Evolutionary conservation across 2,113 vertebrate genomes (phyloP).

Genomic region (Gymnorhina tibicen): DNA sequence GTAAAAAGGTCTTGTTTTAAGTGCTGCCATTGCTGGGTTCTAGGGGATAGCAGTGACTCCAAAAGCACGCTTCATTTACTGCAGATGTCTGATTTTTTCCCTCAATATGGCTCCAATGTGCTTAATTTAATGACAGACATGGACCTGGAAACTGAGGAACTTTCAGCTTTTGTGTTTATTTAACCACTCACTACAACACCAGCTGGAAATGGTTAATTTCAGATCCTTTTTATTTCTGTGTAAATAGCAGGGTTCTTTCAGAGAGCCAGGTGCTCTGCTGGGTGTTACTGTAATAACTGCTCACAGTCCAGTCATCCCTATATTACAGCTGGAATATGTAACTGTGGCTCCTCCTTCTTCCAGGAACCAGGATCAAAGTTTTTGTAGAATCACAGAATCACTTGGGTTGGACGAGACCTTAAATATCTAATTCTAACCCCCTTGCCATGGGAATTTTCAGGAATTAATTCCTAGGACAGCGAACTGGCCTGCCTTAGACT

Average conservation of each 20-base stretch:
- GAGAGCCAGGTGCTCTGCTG: neutral
- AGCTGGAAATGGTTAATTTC: neutral
- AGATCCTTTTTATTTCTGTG: neutral
- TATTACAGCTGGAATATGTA: neutral
- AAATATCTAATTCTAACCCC: neutral
- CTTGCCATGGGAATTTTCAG: neutral
- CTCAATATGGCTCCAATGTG: neutral
- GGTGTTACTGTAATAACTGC: neutral
- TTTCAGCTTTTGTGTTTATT: conserved; percentile 10
- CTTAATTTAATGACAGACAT: neutral
- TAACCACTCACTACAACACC: neutral
- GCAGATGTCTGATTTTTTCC: neutral
- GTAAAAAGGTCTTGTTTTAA: neutral
- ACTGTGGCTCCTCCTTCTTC: neutral
- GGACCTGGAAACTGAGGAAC: neutral
- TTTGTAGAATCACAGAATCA: neutral
- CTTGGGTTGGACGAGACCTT: neutral
- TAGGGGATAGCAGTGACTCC: neutral
- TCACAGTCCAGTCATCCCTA: neutral
- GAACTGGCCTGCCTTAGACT: neutral
- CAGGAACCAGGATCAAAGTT: neutral
- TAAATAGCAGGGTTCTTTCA: neutral
- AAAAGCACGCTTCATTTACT: neutral
- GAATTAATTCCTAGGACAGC: neutral
- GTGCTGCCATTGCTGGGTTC: neutral